These are phyloP conservation scores for Cathartes aura DNA, from an alignment of 2,113 vertebrate species.

Conservation along the genomic window DNA sequence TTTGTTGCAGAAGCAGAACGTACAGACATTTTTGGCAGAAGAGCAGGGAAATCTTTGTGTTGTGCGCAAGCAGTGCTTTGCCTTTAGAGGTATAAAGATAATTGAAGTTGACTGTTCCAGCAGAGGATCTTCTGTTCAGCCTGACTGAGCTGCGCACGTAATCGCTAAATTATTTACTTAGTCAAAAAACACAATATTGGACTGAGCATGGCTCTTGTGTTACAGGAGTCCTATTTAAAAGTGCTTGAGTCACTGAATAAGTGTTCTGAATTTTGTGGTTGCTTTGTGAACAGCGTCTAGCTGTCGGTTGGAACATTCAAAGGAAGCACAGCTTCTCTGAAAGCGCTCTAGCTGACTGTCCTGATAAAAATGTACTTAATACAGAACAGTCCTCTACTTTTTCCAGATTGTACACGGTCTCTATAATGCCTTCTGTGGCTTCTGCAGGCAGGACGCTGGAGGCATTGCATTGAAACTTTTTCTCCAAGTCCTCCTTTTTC, in stretches of 20 bases:
- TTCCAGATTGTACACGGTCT: slow-evolving; percentile 80
- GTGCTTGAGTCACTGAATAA: not conserved
- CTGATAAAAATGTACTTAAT: slow-evolving; percentile 77
- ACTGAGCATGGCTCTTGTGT: not conserved
- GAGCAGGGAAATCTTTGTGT: not conserved
- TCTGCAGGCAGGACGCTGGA: slow-evolving; percentile 68
- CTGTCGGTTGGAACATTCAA: not conserved
- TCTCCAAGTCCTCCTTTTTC: slow-evolving; percentile 79
- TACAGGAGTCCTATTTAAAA: not conserved
- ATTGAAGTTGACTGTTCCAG: not conserved
- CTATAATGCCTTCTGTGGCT: slow-evolving; percentile 77
- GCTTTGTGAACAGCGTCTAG: not conserved
- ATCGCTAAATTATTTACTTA: not conserved
- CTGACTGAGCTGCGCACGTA: not conserved
- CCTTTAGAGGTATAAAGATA: not conserved
- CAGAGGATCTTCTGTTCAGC: not conserved
- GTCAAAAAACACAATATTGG: not conserved
- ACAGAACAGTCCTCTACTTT: slow-evolving; percentile 76
- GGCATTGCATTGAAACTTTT: slow-evolving; percentile 86
- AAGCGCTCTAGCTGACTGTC: not conserved
- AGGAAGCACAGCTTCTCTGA: not conserved
- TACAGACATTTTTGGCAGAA: not conserved
- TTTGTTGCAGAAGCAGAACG: not conserved
- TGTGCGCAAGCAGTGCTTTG: fast-evolving
- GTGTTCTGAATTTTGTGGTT: not conserved